These are phyloP conservation scores for Glossophaga mutica DNA, from an alignment of 2,797 vertebrate species.

Conservation along the genomic window DNA sequence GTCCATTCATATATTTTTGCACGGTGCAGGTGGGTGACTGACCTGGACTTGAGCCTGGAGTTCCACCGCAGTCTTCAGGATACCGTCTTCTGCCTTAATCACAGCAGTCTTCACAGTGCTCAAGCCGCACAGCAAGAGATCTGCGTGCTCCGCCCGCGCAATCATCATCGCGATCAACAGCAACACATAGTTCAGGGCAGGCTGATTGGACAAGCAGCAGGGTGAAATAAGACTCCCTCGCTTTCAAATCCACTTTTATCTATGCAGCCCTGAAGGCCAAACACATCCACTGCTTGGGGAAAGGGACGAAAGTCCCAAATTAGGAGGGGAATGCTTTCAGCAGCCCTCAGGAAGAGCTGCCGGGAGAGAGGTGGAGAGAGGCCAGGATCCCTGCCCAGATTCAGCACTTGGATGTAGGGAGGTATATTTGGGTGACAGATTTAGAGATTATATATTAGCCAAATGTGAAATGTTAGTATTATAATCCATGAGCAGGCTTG, in stretches of 20 bases:
- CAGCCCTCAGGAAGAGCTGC: constrained; percentile 4
- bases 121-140: constrained; percentile 20
- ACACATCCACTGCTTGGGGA: not conserved
- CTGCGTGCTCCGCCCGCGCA: not conserved
- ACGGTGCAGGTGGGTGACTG: not conserved
- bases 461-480: not conserved
- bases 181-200: constrained; percentile 58
- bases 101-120: not conserved
- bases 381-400: not conserved
- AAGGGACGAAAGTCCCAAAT: constrained; percentile 49
- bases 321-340: constrained; percentile 78
- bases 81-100: constrained; percentile 39
- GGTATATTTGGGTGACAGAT: not conserved
- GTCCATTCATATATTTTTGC: not conserved
- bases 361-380: not conserved
- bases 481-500: not conserved
- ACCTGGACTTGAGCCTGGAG: constrained; percentile 72
- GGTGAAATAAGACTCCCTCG: not conserved
- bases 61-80: constrained; percentile 49
- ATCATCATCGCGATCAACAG: constrained; percentile 65
- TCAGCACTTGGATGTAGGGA: not conserved
- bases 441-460: not conserved
- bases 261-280: not conserved
- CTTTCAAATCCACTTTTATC: not conserved
- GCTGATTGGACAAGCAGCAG: constrained; percentile 5